phyloP scores from a whole-genome alignment of 1,140 invertebrate genomes.

The Drosophila simulans region DNA sequence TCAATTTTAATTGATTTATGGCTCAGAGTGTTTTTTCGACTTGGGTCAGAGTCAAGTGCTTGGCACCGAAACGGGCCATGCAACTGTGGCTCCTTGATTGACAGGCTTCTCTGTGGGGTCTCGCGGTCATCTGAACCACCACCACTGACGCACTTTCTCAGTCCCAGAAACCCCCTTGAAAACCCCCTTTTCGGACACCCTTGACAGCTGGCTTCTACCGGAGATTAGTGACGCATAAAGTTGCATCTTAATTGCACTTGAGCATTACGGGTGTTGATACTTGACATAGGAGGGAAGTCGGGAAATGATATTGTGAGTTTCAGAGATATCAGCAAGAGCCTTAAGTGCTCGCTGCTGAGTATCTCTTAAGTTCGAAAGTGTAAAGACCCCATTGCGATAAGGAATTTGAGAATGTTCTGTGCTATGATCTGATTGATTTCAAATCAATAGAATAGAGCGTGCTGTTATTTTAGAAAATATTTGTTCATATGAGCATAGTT shows the following conservation, averaged over 20 bases:
- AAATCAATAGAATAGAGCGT: conserved; percentile 9
- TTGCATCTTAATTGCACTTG: conserved; percentile 75
- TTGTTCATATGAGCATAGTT: too few relatives aligned
- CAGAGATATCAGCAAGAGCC: conserved; percentile 4
- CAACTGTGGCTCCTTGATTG: conserved; percentile 59
- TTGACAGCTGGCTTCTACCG: conserved; percentile 35
- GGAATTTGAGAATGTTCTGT: not conserved
- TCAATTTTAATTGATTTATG: conserved; percentile 83
- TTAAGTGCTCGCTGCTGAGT: conserved; percentile 15
- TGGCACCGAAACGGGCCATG: conserved; percentile 21
- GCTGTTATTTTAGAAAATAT: not conserved
- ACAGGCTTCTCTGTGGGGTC: conserved; percentile 59
- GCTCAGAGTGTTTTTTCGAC: conserved; percentile 73
- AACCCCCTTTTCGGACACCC: not conserved
- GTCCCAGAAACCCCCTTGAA: not conserved
- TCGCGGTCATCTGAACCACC: conserved; percentile 11
- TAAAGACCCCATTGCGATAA: conserved; percentile 34
- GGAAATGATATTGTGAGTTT: conserved; percentile 15
- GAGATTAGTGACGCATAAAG: conserved; percentile 76
- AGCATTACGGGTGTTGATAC: conserved; percentile 57
- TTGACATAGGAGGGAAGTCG: conserved; percentile 28
- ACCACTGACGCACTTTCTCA: conserved; percentile 11
- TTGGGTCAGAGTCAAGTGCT: conserved; percentile 60
- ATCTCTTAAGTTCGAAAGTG: conserved; percentile 29
- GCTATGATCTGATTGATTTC: not conserved